Conservation (phyloP, 2,888 invertebrate species). For the Auanema sp. region DNA sequence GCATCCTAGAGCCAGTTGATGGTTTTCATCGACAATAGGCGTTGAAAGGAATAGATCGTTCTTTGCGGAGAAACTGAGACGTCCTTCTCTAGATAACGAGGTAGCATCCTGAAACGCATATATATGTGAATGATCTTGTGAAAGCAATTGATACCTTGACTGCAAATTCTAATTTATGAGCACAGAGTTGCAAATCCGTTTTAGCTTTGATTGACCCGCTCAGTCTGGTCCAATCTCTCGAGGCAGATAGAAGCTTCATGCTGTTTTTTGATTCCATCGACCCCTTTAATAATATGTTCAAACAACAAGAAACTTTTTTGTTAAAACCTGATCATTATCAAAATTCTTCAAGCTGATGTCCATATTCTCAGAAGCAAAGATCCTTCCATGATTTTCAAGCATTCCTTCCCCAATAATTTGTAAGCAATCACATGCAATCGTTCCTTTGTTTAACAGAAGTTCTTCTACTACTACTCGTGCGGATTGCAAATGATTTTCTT, state of each 20-base stretch:
- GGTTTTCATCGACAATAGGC: conserved; percentile 37
- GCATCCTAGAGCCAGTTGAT: conserved; percentile 37
- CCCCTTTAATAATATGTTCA: conserved; percentile 13
- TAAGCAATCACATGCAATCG: conserved; percentile 34
- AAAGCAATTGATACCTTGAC: conserved; percentile 16
- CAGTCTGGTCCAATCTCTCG: conserved; percentile 44
- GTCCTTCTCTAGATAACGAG: conserved; percentile 30
- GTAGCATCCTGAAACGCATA: conserved; percentile 22
- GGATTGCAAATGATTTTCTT: conserved; percentile 30
- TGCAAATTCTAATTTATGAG: conserved; percentile 21
- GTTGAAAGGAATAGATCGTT: conserved; percentile 38
- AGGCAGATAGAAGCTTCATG: conserved; percentile 37
- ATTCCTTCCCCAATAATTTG: conserved; percentile 37
- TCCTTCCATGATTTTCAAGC: conserved; percentile 40
- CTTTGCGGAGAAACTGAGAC: conserved; percentile 39
- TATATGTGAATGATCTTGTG: conserved; percentile 26
- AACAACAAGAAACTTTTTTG: neutral
- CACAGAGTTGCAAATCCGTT: conserved; percentile 29
- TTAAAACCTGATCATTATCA: conserved; percentile 36
- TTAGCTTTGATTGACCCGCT: conserved; percentile 40
- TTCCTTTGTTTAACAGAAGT: conserved; percentile 41
- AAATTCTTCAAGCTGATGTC: conserved; percentile 42
- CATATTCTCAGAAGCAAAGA: conserved; percentile 43
- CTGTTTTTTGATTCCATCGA: conserved; percentile 42
- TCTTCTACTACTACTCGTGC: conserved; percentile 31